Percentiles rank a stretch among this genome's conserved stretches.
phyloP scores from a whole-genome alignment of 2,113 vertebrate species.

The Tringa solitaria region DNA sequence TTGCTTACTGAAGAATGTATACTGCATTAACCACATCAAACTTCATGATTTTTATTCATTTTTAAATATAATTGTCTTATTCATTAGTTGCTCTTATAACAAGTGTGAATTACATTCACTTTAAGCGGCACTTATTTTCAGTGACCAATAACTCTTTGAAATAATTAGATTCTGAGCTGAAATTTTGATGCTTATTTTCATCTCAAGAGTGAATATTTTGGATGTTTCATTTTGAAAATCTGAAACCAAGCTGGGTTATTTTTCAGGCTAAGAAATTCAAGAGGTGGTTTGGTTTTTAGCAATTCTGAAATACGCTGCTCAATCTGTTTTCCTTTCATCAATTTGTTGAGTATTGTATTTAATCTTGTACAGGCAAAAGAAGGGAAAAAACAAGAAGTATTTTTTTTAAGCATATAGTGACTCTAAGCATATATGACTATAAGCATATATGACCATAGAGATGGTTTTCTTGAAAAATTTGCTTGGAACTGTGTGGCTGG shows the following conservation, averaged over 20 bases:
- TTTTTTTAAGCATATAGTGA: neutral
- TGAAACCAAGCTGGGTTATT: neutral
- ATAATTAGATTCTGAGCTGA: neutral
- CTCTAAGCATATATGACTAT: too few relatives aligned
- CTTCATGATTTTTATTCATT: neutral
- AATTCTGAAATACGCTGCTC: neutral
- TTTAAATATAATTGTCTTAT: neutral
- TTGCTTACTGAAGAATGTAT: neutral
- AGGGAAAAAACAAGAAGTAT: neutral
- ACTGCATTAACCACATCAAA: neutral
- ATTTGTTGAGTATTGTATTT: neutral
- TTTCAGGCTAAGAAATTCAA: neutral
- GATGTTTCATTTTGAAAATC: constrained; percentile 13
- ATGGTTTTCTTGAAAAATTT: neutral
- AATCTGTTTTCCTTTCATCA: neutral
- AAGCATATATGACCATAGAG: too few relatives aligned
- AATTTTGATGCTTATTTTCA: neutral
- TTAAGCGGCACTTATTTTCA: neutral
- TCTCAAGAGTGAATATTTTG: neutral
- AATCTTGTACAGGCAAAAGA: neutral
- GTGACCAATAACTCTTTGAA: neutral
- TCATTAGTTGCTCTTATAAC: neutral
- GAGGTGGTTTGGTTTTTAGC: neutral
- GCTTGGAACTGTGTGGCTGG: neutral
- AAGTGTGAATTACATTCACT: neutral